Conservation (phyloP, 2,113 vertebrate genomes). For the Nothoprocta pentlandii region DNA sequence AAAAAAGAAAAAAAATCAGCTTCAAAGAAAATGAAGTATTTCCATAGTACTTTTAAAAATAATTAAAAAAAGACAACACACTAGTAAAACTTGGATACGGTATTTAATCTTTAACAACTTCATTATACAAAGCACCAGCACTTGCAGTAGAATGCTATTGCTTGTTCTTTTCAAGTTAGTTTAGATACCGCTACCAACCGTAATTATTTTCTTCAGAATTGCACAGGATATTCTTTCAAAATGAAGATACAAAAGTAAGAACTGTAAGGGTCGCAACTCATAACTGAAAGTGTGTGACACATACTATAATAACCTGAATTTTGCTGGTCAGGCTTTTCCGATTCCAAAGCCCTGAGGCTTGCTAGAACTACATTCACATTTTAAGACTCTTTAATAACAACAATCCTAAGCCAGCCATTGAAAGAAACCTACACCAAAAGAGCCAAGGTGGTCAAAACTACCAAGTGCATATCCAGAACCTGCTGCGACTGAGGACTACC, state of each 20-base stretch:
- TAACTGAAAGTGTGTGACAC: background rate
- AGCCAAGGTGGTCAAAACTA: background rate
- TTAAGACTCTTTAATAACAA: background rate
- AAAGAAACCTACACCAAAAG: rapidly evolving
- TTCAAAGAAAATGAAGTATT: background rate
- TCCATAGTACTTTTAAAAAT: background rate
- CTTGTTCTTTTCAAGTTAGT: background rate
- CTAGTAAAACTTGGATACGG: background rate
- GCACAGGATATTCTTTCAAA: background rate
- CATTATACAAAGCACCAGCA: background rate
- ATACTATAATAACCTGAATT: background rate
- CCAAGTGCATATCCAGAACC: background rate
- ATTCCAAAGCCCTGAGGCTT: background rate
- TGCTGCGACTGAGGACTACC: rapidly evolving
- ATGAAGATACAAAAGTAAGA: background rate
- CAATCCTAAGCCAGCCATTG: rapidly evolving
- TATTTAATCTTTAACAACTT: background rate
- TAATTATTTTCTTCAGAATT: background rate
- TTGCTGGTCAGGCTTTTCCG: background rate
- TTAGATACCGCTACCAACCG: background rate
- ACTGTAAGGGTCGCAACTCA: background rate
- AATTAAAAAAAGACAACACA: background rate
- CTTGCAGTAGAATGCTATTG: background rate
- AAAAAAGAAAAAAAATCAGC: background rate
- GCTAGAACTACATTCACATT: no score